Conservation (phyloP, 2,113 vertebrate genomes). For the Myodes glareolus region DNA sequence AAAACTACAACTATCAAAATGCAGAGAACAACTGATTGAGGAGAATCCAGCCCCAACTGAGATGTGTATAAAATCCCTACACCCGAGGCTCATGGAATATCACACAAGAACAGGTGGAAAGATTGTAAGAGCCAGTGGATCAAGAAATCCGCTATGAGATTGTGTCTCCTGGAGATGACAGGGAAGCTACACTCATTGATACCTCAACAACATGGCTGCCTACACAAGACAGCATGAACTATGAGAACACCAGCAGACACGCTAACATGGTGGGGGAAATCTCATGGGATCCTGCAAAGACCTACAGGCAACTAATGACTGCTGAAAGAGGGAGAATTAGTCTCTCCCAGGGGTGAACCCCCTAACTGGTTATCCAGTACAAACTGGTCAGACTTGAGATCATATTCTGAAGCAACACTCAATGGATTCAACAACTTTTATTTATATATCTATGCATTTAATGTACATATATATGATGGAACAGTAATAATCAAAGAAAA, state of each 20-base stretch:
- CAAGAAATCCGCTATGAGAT: background rate
- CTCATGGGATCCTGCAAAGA: background rate
- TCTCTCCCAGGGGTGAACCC: background rate
- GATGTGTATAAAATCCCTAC: background rate
- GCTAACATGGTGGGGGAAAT: too few species aligned
- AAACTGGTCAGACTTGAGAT: background rate
- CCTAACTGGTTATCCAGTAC: background rate
- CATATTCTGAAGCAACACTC: background rate
- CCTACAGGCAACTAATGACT: background rate
- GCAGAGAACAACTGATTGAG: background rate
- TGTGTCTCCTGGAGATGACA: too few species aligned
- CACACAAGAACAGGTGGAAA: too few species aligned
- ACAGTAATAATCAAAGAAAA: too few species aligned
- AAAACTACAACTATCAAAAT: background rate
- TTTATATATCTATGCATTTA: too few species aligned
- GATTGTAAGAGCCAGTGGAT: background rate
- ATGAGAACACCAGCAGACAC: too few species aligned
- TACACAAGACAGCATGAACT: too few species aligned
- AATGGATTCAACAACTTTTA: background rate
- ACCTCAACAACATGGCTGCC: too few species aligned
- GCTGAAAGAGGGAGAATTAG: background rate
- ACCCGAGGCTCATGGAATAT: too few species aligned
- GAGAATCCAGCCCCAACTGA: background rate
- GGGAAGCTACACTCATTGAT: too few species aligned
- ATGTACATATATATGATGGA: too few species aligned